phyloP scores from a whole-genome alignment of 2,888 invertebrate genomes.

The Thymelicus sylvestris region DNA sequence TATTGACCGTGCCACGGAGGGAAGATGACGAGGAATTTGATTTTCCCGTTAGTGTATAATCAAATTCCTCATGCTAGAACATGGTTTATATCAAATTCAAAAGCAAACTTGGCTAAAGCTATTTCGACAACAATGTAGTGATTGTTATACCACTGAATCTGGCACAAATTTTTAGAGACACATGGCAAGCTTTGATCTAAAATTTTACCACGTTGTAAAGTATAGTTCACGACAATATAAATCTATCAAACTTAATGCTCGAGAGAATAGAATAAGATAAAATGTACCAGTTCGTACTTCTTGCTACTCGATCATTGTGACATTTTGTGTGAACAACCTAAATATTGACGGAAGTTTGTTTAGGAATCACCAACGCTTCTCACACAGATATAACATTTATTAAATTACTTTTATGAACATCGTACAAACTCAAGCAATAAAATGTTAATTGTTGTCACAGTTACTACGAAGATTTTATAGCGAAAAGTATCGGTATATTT shows the following conservation, averaged over 20 bases:
- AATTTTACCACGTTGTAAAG: not conserved
- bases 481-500: not conserved
- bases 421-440: not conserved
- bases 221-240: not conserved
- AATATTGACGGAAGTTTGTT: conserved; percentile 18
- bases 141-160: not conserved
- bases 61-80: conserved; percentile 25
- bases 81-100: conserved; percentile 19
- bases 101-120: conserved; percentile 12
- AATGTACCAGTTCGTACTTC: not conserved
- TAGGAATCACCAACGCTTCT: not conserved
- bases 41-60: conserved; percentile 21
- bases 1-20: not conserved
- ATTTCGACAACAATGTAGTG: not conserved
- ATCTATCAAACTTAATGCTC: conserved; percentile 12
- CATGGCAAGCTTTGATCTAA: too few species aligned
- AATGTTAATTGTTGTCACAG: not conserved
- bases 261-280: conserved; percentile 17
- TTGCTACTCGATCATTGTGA: conserved; percentile 20
- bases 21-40: conserved; percentile 22
- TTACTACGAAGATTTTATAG: not conserved
- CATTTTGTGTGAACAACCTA: conserved; percentile 21
- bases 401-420: not conserved
- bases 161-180: not conserved
- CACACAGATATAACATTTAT: not conserved